phyloP scores from a whole-genome alignment of 2,888 invertebrate genomes.

The Malthinus flaveolus region DNA sequence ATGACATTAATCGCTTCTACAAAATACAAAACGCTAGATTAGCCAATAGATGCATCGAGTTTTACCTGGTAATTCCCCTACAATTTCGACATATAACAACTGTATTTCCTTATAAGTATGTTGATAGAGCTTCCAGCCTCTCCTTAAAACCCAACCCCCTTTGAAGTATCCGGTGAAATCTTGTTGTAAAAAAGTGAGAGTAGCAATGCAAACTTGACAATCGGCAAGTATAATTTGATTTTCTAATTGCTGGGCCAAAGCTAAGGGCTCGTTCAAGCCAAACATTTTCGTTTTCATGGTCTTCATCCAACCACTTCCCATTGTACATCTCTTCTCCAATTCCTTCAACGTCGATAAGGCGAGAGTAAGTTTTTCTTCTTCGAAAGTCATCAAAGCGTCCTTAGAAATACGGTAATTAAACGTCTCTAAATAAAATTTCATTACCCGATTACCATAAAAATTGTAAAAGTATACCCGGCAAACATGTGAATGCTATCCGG shows the following conservation, averaged over 20 bases:
- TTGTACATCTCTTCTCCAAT: constrained; percentile 62
- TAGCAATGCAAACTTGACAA: constrained; percentile 65
- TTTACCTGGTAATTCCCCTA: constrained; percentile 48
- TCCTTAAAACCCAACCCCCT: constrained; percentile 69
- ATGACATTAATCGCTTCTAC: not conserved
- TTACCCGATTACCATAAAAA: constrained; percentile 54
- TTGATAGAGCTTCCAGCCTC: constrained; percentile 72
- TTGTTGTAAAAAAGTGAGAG: constrained; percentile 66
- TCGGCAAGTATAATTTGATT: constrained; percentile 70
- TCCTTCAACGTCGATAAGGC: constrained; percentile 62
- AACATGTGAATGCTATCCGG: constrained; percentile 55
- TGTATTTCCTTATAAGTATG: constrained; percentile 63
- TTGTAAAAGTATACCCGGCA: constrained; percentile 56
- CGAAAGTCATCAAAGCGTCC: constrained; percentile 73
- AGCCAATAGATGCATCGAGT: not conserved
- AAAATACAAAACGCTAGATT: not conserved
- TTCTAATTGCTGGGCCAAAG: constrained; percentile 59
- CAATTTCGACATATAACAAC: constrained; percentile 57
- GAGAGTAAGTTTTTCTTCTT: constrained; percentile 65
- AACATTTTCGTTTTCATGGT: constrained; percentile 58
- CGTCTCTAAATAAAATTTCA: not conserved
- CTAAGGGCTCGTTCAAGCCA: constrained; percentile 39
- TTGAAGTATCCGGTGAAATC: constrained; percentile 66
- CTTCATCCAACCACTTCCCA: constrained; percentile 60
- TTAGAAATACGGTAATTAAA: constrained; percentile 43